phyloP scores from a whole-genome alignment of 2,113 vertebrate genomes.

The Malurus elegans region DNA sequence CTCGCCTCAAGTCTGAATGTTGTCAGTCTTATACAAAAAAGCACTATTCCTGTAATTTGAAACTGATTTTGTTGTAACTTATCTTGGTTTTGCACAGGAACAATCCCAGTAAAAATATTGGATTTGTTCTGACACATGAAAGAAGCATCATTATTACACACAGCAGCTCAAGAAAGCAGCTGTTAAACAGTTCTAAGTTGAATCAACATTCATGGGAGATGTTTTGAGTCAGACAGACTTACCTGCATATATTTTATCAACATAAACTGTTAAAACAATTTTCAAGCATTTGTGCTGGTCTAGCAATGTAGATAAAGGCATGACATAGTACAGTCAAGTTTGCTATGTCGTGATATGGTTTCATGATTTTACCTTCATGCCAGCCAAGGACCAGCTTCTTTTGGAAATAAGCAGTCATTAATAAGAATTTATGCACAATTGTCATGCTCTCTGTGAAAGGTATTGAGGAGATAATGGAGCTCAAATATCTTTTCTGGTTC shows the following conservation, averaged over 20 bases:
- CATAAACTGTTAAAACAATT: not conserved
- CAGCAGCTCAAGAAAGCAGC: not conserved
- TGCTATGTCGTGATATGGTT: not conserved
- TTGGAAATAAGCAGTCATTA: slow-evolving; percentile 12
- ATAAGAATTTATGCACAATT: not conserved
- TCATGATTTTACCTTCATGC: not conserved
- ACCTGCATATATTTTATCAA: not conserved
- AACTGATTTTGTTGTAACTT: not conserved
- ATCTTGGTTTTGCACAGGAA: not conserved
- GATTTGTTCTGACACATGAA: not conserved
- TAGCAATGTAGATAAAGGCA: not conserved
- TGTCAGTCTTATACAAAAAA: not conserved
- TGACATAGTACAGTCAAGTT: not conserved
- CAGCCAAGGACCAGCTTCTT: not conserved
- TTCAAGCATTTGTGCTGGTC: not conserved
- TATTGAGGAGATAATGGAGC: not conserved
- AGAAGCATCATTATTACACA: not conserved
- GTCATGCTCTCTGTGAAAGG: not conserved
- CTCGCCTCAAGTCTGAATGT: not conserved
- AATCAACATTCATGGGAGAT: not conserved
- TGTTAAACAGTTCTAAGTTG: not conserved
- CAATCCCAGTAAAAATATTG: not conserved
- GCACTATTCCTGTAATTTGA: not conserved
- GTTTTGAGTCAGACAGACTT: not conserved
- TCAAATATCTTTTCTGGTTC: not conserved